Conservation (phyloP, 2,113 vertebrate species). For the Cettia cetti region DNA sequence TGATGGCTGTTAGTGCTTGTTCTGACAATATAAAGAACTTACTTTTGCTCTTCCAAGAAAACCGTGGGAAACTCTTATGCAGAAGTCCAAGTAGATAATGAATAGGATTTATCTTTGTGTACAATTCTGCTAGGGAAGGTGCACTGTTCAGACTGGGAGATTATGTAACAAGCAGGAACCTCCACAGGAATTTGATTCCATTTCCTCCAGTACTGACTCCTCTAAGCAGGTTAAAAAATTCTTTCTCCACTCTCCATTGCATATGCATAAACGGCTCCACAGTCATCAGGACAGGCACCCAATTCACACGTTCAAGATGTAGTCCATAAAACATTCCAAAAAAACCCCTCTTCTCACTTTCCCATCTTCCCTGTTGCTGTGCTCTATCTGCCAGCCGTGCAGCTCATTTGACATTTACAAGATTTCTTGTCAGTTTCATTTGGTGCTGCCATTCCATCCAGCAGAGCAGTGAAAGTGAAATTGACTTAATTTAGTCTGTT, state of each 20-base stretch:
- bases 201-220: slow-evolving; percentile 5
- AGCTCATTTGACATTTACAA: slow-evolving; percentile 67
- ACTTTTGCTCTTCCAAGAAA: background rate
- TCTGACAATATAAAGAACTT: background rate
- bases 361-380: slow-evolving; percentile 48
- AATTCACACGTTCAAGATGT: slow-evolving; percentile 43
- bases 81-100: background rate
- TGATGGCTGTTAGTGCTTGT: background rate
- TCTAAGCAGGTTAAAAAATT: slow-evolving; percentile 37
- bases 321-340: slow-evolving; percentile 59
- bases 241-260: slow-evolving; percentile 50
- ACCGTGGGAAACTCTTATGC: background rate
- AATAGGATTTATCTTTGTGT: background rate
- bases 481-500: slow-evolving; percentile 54
- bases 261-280: slow-evolving; percentile 60
- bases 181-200: background rate
- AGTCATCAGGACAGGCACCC: slow-evolving; percentile 49
- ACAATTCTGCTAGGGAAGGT: background rate
- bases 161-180: background rate
- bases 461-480: slow-evolving; percentile 55
- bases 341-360: slow-evolving; percentile 37
- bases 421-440: slow-evolving; percentile 66
- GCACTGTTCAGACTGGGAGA: background rate
- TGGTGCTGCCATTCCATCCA: slow-evolving; percentile 53
- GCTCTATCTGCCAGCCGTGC: slow-evolving; percentile 57